These are phyloP conservation scores for Eutolmus rufibarbis DNA, from an alignment of 2,888 invertebrate species.

Conservation along the genomic window DNA sequence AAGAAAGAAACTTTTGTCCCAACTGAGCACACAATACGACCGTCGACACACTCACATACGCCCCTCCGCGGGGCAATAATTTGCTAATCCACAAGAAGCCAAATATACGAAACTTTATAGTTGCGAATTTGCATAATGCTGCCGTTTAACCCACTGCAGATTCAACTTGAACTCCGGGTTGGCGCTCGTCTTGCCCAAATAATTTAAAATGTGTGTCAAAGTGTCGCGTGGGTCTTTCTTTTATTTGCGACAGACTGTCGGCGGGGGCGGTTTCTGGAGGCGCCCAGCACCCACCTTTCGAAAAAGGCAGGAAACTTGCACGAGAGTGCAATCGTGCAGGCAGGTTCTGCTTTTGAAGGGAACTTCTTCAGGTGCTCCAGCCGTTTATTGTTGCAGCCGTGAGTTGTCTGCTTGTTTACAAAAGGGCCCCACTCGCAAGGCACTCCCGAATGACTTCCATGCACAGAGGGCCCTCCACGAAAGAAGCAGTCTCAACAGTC, in stretches of 20 bases:
- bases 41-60: background rate
- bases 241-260: background rate
- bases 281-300: background rate
- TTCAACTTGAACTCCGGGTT: background rate
- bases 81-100: constrained; percentile 18
- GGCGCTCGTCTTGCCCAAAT: background rate
- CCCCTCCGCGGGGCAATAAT: background rate
- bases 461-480: background rate
- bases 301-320: background rate
- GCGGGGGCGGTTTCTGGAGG: background rate
- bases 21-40: background rate
- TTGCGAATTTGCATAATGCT: constrained; percentile 11
- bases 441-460: background rate
- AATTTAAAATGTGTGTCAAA: constrained; percentile 22
- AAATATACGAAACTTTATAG: background rate
- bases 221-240: background rate
- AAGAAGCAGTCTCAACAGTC: background rate
- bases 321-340: background rate
- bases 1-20: background rate
- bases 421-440: background rate
- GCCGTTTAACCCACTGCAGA: background rate
- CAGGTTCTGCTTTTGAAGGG: background rate
- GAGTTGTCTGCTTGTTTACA: constrained; percentile 2
- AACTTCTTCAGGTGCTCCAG: background rate
- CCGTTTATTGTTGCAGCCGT: background rate